phyloP scores from a whole-genome alignment of 2,113 vertebrate genomes.

The Synodontis membranacea region DNA sequence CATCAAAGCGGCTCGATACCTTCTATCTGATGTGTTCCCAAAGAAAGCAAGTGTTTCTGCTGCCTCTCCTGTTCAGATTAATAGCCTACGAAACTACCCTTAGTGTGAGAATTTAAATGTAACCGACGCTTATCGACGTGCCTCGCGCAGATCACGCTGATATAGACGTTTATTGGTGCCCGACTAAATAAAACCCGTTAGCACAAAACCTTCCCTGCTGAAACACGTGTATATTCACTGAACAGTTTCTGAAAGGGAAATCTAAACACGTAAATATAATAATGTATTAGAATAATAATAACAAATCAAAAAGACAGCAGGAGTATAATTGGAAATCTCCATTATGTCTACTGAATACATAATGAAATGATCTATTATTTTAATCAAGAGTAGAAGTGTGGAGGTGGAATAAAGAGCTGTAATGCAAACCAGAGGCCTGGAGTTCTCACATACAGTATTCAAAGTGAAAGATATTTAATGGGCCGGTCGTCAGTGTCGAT shows the following conservation, averaged over 20 bases:
- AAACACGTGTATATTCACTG: neutral
- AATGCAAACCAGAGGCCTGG: neutral
- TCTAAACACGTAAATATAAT: neutral
- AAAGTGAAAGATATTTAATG: constrained; percentile 1
- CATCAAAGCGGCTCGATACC: neutral
- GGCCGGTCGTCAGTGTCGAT: neutral
- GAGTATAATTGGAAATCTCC: neutral
- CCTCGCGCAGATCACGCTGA: neutral
- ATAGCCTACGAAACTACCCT: neutral
- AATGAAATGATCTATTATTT: constrained; percentile 6
- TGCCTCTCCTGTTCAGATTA: neutral
- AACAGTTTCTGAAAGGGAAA: neutral
- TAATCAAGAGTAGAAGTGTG: constrained; percentile 11
- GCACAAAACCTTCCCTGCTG: neutral
- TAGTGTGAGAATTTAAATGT: neutral
- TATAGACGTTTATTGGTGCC: neutral
- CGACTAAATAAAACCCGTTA: neutral
- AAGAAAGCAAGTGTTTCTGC: neutral
- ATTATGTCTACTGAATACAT: constrained; percentile 12
- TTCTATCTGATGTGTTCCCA: neutral
- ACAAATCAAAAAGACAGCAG: neutral
- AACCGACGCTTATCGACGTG: neutral
- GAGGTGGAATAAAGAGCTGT: constrained; percentile 19
- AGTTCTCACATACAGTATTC: neutral
- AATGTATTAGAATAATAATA: no score